Conservation (phyloP, 2,888 invertebrate genomes). For the Dolichopus griseipennis region DNA sequence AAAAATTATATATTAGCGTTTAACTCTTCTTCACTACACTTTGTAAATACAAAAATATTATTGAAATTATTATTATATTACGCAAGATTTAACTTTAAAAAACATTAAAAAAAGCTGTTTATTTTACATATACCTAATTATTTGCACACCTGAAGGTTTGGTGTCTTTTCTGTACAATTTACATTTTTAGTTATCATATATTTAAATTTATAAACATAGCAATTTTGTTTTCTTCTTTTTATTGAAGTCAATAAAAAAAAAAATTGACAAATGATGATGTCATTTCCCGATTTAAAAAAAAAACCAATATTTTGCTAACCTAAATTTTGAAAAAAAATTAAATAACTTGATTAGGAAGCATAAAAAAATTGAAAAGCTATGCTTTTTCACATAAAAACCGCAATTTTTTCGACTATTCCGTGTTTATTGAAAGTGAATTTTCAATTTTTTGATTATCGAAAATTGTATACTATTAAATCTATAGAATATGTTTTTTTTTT, state of each 20-base stretch:
- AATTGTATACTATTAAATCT: too few species aligned
- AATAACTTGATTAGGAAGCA: constrained; percentile 1
- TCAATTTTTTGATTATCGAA: too few species aligned
- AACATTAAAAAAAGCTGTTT: not conserved
- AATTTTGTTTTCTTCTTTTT: not conserved
- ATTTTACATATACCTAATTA: not conserved
- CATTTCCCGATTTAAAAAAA: not conserved
- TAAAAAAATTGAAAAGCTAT: not conserved
- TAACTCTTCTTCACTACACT: too few species aligned
- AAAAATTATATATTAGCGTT: too few species aligned
- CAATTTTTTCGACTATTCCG: too few species aligned
- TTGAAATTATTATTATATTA: not conserved
- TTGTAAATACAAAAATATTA: too few species aligned
- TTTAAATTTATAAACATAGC: not conserved
- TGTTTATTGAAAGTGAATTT: too few species aligned
- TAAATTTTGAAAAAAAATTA: not conserved
- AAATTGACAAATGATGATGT: constrained; percentile 6
- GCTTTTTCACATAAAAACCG: too few species aligned
- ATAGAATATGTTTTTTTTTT: too few species aligned
- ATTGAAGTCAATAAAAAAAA: not conserved
- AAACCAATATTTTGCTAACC: not conserved
- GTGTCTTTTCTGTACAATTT: not conserved
- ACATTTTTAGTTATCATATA: not conserved
- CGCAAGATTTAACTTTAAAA: not conserved
- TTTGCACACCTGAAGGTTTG: constrained; percentile 3